Conservation (phyloP, 2,797 vertebrate genomes). For the Ceryle rudis region DNA sequence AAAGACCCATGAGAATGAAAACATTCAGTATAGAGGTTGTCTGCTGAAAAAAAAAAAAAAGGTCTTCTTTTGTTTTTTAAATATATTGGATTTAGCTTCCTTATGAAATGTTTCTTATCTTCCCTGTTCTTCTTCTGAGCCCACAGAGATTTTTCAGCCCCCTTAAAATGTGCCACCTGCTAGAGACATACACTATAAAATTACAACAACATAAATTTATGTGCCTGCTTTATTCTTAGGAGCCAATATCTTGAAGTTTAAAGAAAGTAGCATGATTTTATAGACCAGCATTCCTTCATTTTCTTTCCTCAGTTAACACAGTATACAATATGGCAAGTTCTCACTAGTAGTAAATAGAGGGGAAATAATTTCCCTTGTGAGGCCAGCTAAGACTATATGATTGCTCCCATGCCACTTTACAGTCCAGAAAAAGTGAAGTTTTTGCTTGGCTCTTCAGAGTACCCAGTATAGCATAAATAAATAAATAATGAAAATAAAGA, state of each 20-base stretch:
- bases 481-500: neutral
- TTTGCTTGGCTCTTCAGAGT: neutral
- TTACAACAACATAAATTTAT: neutral
- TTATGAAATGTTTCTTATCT: slow-evolving; percentile 17
- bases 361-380: slow-evolving; percentile 4
- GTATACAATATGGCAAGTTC: neutral
- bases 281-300: neutral
- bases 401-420: neutral
- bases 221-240: neutral
- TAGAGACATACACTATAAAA: slow-evolving; percentile 20
- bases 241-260: slow-evolving; percentile 6
- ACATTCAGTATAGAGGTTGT: neutral
- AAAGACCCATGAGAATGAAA: neutral
- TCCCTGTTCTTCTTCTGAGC: slow-evolving; percentile 5
- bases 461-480: neutral
- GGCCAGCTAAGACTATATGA: neutral
- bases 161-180: slow-evolving; percentile 30
- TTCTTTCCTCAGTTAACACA: neutral
- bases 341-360: neutral
- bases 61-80: neutral
- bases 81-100: slow-evolving; percentile 4
- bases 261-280: neutral
- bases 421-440: neutral
- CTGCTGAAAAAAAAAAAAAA: neutral
- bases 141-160: slow-evolving; percentile 10